Percentiles rank a stretch among this genome's conserved stretches.
These are phyloP conservation scores for Eidolon helvum DNA, from an alignment of 2,113 vertebrate species.

Conservation along the genomic window DNA sequence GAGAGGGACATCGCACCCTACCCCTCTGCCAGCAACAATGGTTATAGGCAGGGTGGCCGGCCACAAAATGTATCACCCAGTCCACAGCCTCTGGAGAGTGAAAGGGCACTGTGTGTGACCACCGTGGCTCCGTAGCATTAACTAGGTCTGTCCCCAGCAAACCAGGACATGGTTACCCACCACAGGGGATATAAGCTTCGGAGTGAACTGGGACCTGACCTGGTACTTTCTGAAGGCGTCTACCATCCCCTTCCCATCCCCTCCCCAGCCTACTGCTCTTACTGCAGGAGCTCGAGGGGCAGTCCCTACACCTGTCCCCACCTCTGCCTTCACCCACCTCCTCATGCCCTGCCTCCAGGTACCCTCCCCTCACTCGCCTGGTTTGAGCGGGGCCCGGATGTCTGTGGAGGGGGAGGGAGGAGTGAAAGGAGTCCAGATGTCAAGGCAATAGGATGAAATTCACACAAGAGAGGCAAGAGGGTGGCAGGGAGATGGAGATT, in stretches of 20 bases:
- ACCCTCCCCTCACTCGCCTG: not conserved
- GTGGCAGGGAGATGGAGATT: fast-evolving
- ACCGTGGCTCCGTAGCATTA: not conserved
- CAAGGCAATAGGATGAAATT: not conserved
- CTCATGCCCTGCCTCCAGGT: not conserved
- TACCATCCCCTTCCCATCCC: fast-evolving
- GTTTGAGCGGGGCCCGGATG: not conserved
- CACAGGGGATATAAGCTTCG: not conserved
- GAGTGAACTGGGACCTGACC: too few species aligned
- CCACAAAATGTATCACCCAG: not conserved
- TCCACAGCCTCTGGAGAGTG: not conserved
- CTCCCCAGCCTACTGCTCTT: too few species aligned
- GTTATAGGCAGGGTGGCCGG: not conserved
- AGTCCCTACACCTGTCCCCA: fast-evolving
- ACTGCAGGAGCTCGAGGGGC: fast-evolving
- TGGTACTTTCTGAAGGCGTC: not conserved
- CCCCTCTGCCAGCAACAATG: not conserved
- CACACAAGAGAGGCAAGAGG: not conserved
- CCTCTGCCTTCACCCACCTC: too few species aligned
- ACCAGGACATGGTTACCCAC: not conserved
- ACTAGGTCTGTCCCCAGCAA: not conserved
- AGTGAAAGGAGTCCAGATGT: not conserved
- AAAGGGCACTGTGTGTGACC: too few species aligned
- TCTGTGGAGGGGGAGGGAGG: not conserved
- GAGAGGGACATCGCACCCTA: not conserved